phyloP scores from a whole-genome alignment of 2,888 invertebrate species.

The Campoletis raptor region DNA sequence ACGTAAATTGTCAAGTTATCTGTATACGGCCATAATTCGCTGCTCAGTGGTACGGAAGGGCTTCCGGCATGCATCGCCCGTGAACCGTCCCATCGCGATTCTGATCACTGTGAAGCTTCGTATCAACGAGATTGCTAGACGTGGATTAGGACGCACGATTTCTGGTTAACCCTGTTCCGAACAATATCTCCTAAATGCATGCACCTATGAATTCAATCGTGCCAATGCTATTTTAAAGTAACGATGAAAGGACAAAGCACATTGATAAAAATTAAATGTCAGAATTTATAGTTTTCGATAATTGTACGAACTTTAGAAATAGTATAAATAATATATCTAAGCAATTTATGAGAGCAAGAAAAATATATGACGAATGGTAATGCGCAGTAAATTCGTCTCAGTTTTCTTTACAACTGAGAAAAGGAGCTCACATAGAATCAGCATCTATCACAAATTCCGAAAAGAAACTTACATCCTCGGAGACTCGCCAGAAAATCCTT shows the following conservation, averaged over 20 bases:
- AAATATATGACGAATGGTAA: too few species aligned
- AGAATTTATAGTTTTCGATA: not conserved
- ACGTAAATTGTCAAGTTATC: conserved; percentile 23
- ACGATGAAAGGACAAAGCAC: not conserved
- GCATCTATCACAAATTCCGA: conserved; percentile 1
- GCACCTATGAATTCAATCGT: conserved; percentile 12
- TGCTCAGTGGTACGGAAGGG: conserved; percentile 47
- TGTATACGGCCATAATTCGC: conserved; percentile 47
- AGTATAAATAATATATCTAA: not conserved
- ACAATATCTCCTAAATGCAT: conserved; percentile 34
- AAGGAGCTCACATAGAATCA: conserved; percentile 26
- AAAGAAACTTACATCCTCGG: not conserved
- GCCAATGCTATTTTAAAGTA: conserved; percentile 1
- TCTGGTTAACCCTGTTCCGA: conserved; percentile 48
- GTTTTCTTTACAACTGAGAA: not conserved
- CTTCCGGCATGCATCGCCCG: conserved; percentile 42
- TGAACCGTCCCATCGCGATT: conserved; percentile 46
- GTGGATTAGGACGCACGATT: conserved; percentile 57
- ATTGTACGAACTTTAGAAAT: not conserved
- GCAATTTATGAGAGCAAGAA: too few species aligned
- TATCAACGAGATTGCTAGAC: conserved; percentile 62
- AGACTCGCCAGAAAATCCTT: conserved; percentile 19
- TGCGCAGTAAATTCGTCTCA: not conserved
- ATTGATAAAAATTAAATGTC: not conserved
- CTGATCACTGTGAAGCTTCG: conserved; percentile 47